phyloP scores from a whole-genome alignment of 37 sponge, comb jelly and placozoan species.

The Aplysina aerophoba region DNA sequence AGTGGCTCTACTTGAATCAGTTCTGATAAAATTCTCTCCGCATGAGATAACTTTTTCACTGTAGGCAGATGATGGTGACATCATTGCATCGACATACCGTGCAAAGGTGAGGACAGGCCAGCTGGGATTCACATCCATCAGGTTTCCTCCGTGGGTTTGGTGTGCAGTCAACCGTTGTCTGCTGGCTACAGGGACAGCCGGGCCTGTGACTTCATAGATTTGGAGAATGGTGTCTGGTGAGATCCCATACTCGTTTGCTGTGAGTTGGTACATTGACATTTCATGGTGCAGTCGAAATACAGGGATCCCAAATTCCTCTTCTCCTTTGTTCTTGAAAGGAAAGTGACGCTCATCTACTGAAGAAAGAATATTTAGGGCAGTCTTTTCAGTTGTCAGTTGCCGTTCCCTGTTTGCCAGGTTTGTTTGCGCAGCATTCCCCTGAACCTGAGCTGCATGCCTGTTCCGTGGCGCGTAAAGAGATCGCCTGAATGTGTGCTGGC shows the following conservation, averaged over 20 bases:
- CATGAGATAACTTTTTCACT: conserved; percentile 6
- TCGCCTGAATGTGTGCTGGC: background rate
- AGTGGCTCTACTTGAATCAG: background rate
- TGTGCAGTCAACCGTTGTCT: background rate
- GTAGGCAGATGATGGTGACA: conserved; percentile 28
- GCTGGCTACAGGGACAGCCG: conserved; percentile 47
- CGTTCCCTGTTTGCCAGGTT: background rate
- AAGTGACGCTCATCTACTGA: conserved; percentile 34
- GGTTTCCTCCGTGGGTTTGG: conserved; percentile 36
- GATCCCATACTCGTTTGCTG: conserved; percentile 36
- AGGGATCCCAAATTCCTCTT: background rate
- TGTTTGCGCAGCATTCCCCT: background rate
- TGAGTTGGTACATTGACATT: conserved; percentile 55
- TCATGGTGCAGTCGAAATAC: conserved; percentile 41
- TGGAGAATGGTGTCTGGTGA: conserved; percentile 41
- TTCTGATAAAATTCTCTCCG: conserved; percentile 17
- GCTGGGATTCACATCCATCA: conserved; percentile 67
- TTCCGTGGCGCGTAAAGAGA: conserved; percentile 6
- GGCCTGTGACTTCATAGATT: conserved; percentile 65
- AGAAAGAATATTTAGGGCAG: conserved; percentile 43
- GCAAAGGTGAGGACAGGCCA: conserved; percentile 55
- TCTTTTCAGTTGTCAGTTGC: conserved; percentile 2
- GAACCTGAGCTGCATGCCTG: background rate
- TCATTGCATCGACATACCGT: conserved; percentile 53
- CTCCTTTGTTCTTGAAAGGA: conserved; percentile 37